A percentile compares a stretch with the other conserved stretches of the same genome.
Conservation (phyloP, 1,140 invertebrate species). For the Euwallacea fornicatus region DNA sequence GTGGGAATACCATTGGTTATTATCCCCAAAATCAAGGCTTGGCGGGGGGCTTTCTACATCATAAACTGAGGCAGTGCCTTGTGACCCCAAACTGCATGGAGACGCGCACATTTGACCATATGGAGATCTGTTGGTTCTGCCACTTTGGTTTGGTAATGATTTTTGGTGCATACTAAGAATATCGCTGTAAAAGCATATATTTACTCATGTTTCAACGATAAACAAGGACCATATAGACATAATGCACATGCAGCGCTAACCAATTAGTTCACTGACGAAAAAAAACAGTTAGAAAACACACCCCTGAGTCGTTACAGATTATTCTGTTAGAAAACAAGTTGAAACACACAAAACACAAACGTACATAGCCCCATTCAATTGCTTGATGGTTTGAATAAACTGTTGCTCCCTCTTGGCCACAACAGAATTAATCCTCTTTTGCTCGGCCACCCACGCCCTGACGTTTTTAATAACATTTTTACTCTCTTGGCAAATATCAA, state of each 20-base stretch:
- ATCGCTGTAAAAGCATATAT: no score
- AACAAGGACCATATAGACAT: no score
- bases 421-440: slow-evolving; percentile 46
- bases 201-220: no score
- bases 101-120: slow-evolving; percentile 19
- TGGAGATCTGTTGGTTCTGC: no score
- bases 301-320: no score
- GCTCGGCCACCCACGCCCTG: slow-evolving; percentile 45
- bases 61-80: slow-evolving; percentile 40
- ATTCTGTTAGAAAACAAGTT: no score
- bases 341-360: slow-evolving; percentile 5
- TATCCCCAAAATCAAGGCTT: slow-evolving; percentile 30
- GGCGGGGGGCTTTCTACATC: slow-evolving; percentile 32
- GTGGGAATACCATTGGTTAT: slow-evolving; percentile 37
- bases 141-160: no score
- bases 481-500: slow-evolving; percentile 45
- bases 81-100: slow-evolving; percentile 44
- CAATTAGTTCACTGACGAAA: no score
- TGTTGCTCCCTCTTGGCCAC: slow-evolving; percentile 40
- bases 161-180: no score
- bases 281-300: no score
- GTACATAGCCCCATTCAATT: slow-evolving; percentile 28
- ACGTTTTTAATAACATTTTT: slow-evolving; percentile 46
- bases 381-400: slow-evolving; percentile 32
- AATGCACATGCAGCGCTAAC: no score